Evolutionary conservation across 2,797 vertebrate genomes (phyloP).

Genomic region (Semotilus atromaculatus): DNA sequence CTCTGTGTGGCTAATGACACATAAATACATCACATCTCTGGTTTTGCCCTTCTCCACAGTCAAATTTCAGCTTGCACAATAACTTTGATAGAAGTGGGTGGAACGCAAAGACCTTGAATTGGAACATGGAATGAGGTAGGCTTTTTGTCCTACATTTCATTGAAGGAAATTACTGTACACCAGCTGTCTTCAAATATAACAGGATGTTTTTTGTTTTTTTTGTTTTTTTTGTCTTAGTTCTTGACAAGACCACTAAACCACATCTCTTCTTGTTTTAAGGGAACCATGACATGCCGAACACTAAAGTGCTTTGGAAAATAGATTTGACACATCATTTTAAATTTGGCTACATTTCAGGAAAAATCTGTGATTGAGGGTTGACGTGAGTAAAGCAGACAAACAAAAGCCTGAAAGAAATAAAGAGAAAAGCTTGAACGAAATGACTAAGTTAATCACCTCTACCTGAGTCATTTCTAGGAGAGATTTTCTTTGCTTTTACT

Average conservation of each 20-base stretch:
- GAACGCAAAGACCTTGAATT: neutral
- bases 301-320: neutral
- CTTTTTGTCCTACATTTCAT: neutral
- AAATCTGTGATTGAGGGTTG: neutral
- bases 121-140: neutral
- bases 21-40: neutral
- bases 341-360: neutral
- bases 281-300: neutral
- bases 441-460: neutral
- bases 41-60: neutral
- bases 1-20: neutral
- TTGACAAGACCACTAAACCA: neutral
- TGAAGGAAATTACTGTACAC: neutral
- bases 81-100: neutral
- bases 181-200: neutral
- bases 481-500: neutral
- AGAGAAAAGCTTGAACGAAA: neutral
- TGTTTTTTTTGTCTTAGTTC: neutral
- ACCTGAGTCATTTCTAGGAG: neutral
- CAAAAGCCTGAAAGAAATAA: neutral
- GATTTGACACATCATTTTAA: neutral
- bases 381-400: neutral
- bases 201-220: too few relatives aligned
- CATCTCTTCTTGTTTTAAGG: neutral
- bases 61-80: neutral